These are phyloP conservation scores for Idris sp. DNA, from an alignment of 1,140 invertebrate genomes.

Conservation along the genomic window DNA sequence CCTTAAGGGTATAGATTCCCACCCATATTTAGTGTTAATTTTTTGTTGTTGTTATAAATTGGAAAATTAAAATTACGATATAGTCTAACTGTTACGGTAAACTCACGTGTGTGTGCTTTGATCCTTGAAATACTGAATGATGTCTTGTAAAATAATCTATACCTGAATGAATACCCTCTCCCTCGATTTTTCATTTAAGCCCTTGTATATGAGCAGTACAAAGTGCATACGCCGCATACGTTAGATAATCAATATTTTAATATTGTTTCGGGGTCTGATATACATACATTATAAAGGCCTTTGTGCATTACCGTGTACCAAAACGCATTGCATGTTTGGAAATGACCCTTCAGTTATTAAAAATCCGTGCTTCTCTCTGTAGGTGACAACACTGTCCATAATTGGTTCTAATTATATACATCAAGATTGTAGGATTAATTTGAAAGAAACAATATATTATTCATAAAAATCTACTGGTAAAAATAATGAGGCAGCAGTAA, in stretches of 20 bases:
- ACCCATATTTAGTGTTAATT: too few species aligned
- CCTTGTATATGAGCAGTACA: conserved; percentile 69
- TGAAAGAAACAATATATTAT: too few species aligned
- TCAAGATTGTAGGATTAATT: too few species aligned
- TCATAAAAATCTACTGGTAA: too few species aligned
- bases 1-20: too few species aligned
- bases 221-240: conserved; percentile 78
- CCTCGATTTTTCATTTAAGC: conserved; percentile 67
- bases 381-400: too few species aligned
- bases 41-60: too few species aligned
- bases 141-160: conserved; percentile 61
- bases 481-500: too few species aligned
- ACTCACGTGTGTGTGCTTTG: conserved; percentile 5
- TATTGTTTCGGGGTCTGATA: conserved; percentile 71
- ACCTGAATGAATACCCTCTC: conserved; percentile 63
- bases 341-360: conserved; percentile 54
- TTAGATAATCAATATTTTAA: conserved; percentile 79
- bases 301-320: conserved; percentile 66
- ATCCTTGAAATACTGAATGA: conserved; percentile 46
- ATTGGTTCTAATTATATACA: too few species aligned
- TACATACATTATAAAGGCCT: conserved; percentile 71
- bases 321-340: conserved; percentile 34
- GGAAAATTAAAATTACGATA: too few species aligned
- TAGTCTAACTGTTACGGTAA: too few species aligned
- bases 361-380: conserved; percentile 13